phyloP scores from a whole-genome alignment of 1,140 invertebrate genomes.

The Vollenhovia emeryi region DNA sequence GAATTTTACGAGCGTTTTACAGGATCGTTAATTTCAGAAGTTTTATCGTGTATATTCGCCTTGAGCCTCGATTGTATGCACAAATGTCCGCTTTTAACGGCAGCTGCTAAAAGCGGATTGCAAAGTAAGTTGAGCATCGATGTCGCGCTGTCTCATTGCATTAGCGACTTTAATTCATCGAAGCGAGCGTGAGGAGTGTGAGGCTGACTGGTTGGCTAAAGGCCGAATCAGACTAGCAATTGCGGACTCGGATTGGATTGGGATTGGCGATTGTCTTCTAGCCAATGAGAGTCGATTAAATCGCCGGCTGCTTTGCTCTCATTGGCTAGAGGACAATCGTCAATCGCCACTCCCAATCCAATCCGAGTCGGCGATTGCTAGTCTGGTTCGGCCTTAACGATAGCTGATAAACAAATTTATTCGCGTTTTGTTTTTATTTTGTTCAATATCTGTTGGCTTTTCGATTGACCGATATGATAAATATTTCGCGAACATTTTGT shows the following conservation, averaged over 20 bases:
- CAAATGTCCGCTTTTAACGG: neutral
- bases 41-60: conserved; percentile 59
- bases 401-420: conserved; percentile 41
- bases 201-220: neutral
- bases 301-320: too few relatives aligned
- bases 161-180: conserved; percentile 47
- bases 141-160: conserved; percentile 20
- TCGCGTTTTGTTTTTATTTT: neutral
- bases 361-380: too few relatives aligned
- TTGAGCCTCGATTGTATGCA: neutral
- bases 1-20: conserved; percentile 77
- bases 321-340: too few relatives aligned
- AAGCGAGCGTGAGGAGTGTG: neutral
- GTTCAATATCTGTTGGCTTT: neutral
- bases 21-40: conserved; percentile 74
- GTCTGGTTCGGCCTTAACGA: too few relatives aligned
- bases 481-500: neutral
- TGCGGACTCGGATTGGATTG: too few relatives aligned
- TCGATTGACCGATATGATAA: neutral
- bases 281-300: too few relatives aligned
- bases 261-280: too few relatives aligned
- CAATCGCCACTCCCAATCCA: too few relatives aligned
- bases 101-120: conserved; percentile 42
- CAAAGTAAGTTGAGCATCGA: conserved; percentile 48
- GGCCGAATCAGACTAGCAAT: too few relatives aligned